Evolutionary conservation across 1,140 invertebrate species (phyloP).

Genomic region (Gonioctena quinquepunctata): DNA sequence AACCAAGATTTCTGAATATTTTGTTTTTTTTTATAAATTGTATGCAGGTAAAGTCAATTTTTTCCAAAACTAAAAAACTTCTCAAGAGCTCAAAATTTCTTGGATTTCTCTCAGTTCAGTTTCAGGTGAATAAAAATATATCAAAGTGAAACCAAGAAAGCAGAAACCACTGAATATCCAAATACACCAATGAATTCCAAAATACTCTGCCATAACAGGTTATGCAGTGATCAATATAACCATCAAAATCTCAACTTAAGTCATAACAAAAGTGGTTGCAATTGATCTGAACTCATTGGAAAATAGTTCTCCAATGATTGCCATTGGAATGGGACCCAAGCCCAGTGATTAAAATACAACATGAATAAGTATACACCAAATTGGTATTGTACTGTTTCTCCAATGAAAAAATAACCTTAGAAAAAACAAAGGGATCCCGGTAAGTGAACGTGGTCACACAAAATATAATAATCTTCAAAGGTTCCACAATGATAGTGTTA

Average conservation of each 20-base stretch:
- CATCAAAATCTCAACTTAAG: background rate
- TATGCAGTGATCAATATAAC: background rate
- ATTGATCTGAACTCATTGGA: slow-evolving; percentile 74
- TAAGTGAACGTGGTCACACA: slow-evolving; percentile 68
- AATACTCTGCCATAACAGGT: background rate
- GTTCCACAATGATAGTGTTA: slow-evolving; percentile 81
- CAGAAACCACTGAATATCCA: background rate
- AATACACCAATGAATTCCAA: slow-evolving; percentile 2
- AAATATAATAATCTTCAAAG: slow-evolving; percentile 71
- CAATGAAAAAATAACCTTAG: slow-evolving; percentile 69
- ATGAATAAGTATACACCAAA: slow-evolving; percentile 68
- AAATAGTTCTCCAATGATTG: slow-evolving; percentile 83
- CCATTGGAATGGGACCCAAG: slow-evolving; percentile 83
- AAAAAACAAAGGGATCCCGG: slow-evolving; percentile 55
- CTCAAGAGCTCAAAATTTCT: background rate
- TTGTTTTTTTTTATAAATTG: no score
- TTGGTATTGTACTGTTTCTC: slow-evolving; percentile 61
- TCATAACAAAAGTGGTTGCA: slow-evolving; percentile 69
- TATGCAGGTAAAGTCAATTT: no score
- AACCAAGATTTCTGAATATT: no score
- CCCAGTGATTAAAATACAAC: slow-evolving; percentile 72
- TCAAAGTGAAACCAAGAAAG: background rate
- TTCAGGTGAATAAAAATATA: background rate
- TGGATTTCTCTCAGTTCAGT: background rate
- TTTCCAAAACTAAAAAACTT: no score